Conservation (phyloP, 2,113 vertebrate species). For the Rutilus rutilus region DNA sequence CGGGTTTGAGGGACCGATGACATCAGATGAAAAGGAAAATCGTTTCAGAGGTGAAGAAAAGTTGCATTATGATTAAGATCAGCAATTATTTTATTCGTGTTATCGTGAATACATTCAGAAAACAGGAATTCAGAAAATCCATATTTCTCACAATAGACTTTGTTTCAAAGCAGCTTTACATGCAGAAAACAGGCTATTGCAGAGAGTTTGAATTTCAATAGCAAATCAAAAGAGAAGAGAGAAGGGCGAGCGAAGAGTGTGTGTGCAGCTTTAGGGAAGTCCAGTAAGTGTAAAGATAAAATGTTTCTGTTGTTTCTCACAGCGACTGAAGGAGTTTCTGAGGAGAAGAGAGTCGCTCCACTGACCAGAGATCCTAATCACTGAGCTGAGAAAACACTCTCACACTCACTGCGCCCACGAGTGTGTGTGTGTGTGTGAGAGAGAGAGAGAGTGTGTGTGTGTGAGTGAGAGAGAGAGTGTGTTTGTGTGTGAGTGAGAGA, state of each 20-base stretch:
- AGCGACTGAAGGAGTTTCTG: not conserved
- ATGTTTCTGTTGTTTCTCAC: slow-evolving; percentile 10
- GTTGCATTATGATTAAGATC: not conserved
- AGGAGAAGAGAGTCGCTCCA: not conserved
- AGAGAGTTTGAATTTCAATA: not conserved
- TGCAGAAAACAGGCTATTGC: not conserved
- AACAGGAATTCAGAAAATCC: not conserved
- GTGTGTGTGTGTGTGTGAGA: too few relatives aligned
- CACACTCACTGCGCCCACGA: not conserved
- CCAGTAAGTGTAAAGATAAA: not conserved
- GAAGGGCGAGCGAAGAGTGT: not conserved
- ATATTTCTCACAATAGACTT: not conserved
- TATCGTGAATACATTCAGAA: too few relatives aligned
- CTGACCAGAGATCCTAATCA: slow-evolving; percentile 54
- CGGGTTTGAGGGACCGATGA: too few relatives aligned
- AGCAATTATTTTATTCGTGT: too few relatives aligned
- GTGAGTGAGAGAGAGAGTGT: too few relatives aligned
- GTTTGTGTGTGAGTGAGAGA: too few relatives aligned
- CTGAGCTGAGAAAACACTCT: slow-evolving; percentile 9
- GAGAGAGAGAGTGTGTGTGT: too few relatives aligned
- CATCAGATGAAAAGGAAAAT: too few relatives aligned
- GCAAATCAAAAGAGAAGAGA: not conserved
- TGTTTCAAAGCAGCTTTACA: not conserved
- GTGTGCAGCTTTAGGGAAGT: slow-evolving; percentile 18
- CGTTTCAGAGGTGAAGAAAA: too few relatives aligned